phyloP scores from a whole-genome alignment of 1,140 invertebrate species.

The Chymomyza costata region DNA sequence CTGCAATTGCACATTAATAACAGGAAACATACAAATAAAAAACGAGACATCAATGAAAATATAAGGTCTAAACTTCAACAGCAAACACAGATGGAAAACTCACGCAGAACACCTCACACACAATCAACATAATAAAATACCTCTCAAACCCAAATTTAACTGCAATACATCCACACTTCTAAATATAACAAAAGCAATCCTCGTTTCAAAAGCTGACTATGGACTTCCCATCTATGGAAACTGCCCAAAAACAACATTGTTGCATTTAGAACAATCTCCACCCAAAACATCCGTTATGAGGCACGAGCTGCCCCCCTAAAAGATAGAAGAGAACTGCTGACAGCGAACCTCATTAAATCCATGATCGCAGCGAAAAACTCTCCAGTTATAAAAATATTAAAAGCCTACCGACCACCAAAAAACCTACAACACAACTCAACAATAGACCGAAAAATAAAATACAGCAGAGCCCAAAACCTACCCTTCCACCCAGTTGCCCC shows the following conservation, averaged over 20 bases:
- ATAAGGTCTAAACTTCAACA: constrained; percentile 24
- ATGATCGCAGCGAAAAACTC: too few relatives aligned
- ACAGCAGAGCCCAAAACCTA: too few relatives aligned
- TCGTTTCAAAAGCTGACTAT: constrained; percentile 23
- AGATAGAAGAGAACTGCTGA: constrained; percentile 6
- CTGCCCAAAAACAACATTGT: constrained; percentile 6
- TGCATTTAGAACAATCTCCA: constrained; percentile 8
- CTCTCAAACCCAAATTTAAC: constrained; percentile 24
- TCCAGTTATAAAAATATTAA: too few relatives aligned
- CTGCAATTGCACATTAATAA: constrained; percentile 14
- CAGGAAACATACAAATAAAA: constrained; percentile 21
- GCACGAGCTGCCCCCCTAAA: constrained; percentile 4
- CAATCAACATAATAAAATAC: constrained; percentile 32
- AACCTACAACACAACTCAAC: too few relatives aligned
- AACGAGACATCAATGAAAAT: constrained; percentile 22
- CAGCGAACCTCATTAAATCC: constrained; percentile 2
- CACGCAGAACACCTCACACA: constrained; percentile 15
- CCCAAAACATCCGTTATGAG: constrained; percentile 8
- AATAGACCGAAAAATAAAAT: too few relatives aligned
- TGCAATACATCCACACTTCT: constrained; percentile 12
- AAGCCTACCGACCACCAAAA: too few relatives aligned
- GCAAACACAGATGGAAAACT: constrained; percentile 25
- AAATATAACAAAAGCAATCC: constrained; percentile 14
- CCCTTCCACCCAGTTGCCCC: too few relatives aligned
- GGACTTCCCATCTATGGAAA: constrained; percentile 14